Conservation (phyloP, 2,113 vertebrate species). For the Tautogolabrus adspersus region DNA sequence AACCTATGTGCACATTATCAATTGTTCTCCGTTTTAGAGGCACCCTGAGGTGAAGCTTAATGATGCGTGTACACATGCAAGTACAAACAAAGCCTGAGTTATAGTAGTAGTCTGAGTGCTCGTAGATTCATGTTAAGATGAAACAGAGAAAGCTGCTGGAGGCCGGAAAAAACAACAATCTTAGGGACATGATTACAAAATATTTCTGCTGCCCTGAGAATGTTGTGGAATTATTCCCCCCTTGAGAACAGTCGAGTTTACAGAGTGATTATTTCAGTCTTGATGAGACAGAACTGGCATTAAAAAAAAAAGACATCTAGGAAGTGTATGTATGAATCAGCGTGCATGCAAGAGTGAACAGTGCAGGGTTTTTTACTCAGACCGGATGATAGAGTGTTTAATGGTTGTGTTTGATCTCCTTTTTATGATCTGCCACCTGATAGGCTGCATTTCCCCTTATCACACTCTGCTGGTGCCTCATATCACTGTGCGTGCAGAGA, state of each 20-base stretch:
- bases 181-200: conserved; percentile 26
- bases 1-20: conserved; percentile 30
- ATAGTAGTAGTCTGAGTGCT: conserved; percentile 28
- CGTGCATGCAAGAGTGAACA: conserved; percentile 13
- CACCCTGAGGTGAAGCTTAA: conserved; percentile 65
- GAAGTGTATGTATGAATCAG: conserved; percentile 1
- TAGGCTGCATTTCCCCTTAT: conserved; percentile 58
- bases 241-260: conserved; percentile 48
- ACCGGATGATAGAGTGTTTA: conserved; percentile 33
- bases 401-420: conserved; percentile 57
- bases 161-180: conserved; percentile 10
- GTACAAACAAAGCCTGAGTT: conserved; percentile 60
- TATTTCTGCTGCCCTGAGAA: conserved; percentile 1
- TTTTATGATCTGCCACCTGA: conserved; percentile 68
- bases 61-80: conserved; percentile 48
- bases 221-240: conserved; percentile 12
- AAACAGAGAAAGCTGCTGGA: conserved; percentile 24
- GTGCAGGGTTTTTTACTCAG: conserved; percentile 23
- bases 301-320: conserved; percentile 26
- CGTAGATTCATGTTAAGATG: conserved; percentile 38
- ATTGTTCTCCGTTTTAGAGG: conserved; percentile 56
- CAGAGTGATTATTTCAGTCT: conserved; percentile 35
- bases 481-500: conserved; percentile 16
- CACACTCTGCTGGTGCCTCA: conserved; percentile 27
- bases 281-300: conserved; percentile 46